Evolutionary conservation across 2,797 vertebrate species (phyloP).

Genomic region (Carcharodon carcharias): DNA sequence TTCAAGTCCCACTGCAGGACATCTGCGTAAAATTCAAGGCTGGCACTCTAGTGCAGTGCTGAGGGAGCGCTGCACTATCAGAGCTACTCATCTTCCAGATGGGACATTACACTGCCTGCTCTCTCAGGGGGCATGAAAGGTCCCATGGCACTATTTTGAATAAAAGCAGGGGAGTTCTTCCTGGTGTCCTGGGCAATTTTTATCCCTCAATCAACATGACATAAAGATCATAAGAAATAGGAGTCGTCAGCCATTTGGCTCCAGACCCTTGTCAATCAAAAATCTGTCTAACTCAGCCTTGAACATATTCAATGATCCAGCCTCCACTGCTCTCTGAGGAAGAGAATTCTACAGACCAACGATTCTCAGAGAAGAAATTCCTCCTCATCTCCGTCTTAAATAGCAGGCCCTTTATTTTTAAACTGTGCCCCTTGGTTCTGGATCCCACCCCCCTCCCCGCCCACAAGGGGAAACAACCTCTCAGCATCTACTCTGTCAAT

Average conservation of each 20-base stretch:
- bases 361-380: no score
- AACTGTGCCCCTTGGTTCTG: no score
- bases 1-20: background rate
- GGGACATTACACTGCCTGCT: background rate
- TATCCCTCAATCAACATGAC: background rate
- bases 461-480: no score
- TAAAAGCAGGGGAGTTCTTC: background rate
- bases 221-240: background rate
- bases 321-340: no score
- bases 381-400: no score
- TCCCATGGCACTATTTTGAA: background rate
- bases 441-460: no score
- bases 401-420: no score
- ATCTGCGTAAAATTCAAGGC: background rate
- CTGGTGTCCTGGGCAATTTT: background rate
- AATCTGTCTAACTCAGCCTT: no score
- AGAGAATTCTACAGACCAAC: no score
- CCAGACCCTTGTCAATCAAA: no score
- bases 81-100: background rate
- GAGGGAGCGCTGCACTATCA: background rate
- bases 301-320: no score
- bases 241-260: background rate
- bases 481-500: no score
- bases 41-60: background rate
- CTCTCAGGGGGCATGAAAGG: background rate